A percentile compares a stretch with the other conserved stretches of the same genome.
phyloP scores from a whole-genome alignment of 2,888 invertebrate genomes.

The Epinotia brunnichana region DNA sequence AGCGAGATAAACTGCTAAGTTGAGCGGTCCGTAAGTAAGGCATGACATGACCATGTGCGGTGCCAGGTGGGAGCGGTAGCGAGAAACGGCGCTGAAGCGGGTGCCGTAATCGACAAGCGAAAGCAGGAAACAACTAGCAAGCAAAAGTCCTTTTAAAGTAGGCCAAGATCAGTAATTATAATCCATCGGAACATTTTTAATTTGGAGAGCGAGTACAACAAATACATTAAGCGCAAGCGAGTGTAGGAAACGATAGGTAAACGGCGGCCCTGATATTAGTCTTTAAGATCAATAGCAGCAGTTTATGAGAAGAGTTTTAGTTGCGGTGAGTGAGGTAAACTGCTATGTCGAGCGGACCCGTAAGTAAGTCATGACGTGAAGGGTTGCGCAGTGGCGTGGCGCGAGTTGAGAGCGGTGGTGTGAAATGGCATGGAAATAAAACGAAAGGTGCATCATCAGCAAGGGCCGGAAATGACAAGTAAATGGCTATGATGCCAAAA shows the following conservation, averaged over 20 bases:
- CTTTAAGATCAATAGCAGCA: constrained; percentile 34
- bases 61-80: neutral
- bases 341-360: constrained; percentile 35
- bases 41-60: constrained; percentile 30
- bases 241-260: too few species aligned
- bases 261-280: neutral
- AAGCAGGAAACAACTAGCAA: too few species aligned
- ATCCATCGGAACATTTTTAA: too few species aligned
- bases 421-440: too few species aligned
- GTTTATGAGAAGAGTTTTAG: constrained; percentile 41
- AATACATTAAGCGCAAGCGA: too few species aligned
- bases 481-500: too few species aligned
- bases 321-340: constrained; percentile 38
- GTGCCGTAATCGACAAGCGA: neutral
- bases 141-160: too few species aligned
- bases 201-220: too few species aligned
- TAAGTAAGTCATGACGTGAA: constrained; percentile 38
- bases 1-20: constrained; percentile 42
- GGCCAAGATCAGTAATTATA: too few species aligned
- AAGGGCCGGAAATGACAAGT: too few species aligned
- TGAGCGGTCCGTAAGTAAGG: constrained; percentile 39
- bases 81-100: neutral
- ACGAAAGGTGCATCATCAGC: too few species aligned
- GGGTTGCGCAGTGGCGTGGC: neutral
- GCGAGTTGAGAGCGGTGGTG: neutral